Base-by-base conservation (phyloP, 1,140 invertebrate genomes). In the Pentalonia nigronervosa region DNA sequence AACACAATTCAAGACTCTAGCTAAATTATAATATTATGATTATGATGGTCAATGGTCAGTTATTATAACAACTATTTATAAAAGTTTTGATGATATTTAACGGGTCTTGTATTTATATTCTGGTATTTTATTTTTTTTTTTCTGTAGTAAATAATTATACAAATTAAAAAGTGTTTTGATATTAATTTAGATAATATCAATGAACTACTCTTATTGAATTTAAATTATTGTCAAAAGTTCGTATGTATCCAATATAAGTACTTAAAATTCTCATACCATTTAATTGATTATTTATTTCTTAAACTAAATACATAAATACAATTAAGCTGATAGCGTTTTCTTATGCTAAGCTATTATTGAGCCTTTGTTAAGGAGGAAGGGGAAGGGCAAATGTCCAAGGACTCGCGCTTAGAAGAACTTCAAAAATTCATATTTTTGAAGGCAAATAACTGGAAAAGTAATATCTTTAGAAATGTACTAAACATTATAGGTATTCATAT, bases 281-380 rank as follows among this genome's bases (percentile, higher is more conserved):
- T n/a, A 67, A 67, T n/a, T 67, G 9, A 14, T 67, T 67, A 60
- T 60, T 48, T 3, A n/a, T 67, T 67, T 67, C 30, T 67, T 17
- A 67, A n/a, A 67, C n/a, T 67, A 67, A n/a, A 67, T 30, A n/a
- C 60, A 67, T 67, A 67, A 30, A 30, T 60, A 60, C 25, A 60
- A n/a, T 9, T 67, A 67, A 67, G 3, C 11, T 67, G 11, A 14
- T n/a, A n/a, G 6, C 17, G 11, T n/a, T 14, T 67, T 67, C 9
- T 14, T 67, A 76, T 67, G 14, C 60, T 67, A 67, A 4, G 14
- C 4, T n/a, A 67, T n/a, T n/a, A 6, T 4, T 53, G 21, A 6
- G n/a, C 30, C 9, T 0, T 2, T 1, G 9, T n/a, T 30, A 9
- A 0, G 2, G 23, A 8, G 25, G 30, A 11, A 30, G 9, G 30